Conservation (phyloP, 2,888 invertebrate species). For the Aricia artaxerxes region DNA sequence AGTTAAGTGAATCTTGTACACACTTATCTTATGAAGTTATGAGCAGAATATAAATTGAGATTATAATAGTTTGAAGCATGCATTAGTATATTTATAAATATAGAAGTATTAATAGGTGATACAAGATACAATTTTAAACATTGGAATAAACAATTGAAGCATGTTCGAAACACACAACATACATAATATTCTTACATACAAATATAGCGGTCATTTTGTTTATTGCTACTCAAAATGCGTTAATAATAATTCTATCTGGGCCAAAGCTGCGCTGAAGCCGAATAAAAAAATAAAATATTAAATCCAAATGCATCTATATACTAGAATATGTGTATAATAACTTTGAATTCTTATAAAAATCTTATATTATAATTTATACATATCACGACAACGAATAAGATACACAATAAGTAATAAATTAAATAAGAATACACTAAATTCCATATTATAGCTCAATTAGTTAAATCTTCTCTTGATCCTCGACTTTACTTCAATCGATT, state of each 20-base stretch:
- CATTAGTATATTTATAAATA: slow-evolving; percentile 1
- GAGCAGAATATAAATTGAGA: slow-evolving; percentile 1
- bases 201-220: not conserved
- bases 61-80: not conserved
- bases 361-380: not conserved
- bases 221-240: not conserved
- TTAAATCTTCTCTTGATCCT: not conserved
- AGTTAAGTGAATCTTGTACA: not conserved
- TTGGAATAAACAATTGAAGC: not conserved
- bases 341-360: not conserved
- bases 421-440: not conserved
- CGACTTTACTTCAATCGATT: not conserved
- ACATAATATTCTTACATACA: not conserved
- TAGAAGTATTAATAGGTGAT: not conserved
- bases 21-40: slow-evolving; percentile 4
- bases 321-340: not conserved
- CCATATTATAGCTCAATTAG: not conserved
- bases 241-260: not conserved
- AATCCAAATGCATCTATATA: slow-evolving; percentile 14
- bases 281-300: slow-evolving; percentile 27
- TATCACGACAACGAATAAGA: not conserved
- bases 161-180: not conserved
- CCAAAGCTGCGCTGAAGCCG: slow-evolving; percentile 9
- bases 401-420: not conserved
- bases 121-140: not conserved